A percentile compares a stretch with the other conserved stretches of the same genome.
Evolutionary conservation across 2,888 invertebrate species (phyloP).

Genomic region (Lamellibrachia satsuma): DNA sequence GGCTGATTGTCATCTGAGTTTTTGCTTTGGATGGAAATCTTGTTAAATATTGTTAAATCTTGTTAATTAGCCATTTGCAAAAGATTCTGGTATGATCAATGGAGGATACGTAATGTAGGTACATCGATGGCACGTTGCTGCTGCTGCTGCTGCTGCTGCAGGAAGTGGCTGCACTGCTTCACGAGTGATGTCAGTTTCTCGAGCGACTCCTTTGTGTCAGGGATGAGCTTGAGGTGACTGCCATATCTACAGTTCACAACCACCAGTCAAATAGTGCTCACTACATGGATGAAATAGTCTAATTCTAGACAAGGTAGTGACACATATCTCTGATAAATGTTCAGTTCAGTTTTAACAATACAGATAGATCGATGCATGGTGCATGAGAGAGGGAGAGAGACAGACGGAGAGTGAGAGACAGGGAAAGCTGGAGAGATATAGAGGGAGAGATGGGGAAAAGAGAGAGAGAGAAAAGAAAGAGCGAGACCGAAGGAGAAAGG

Average conservation of each 20-base stretch:
- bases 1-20: too few relatives aligned
- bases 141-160: constrained; percentile 54
- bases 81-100: not conserved
- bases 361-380: too few relatives aligned
- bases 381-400: too few relatives aligned
- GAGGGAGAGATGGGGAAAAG: too few relatives aligned
- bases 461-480: too few relatives aligned
- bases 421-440: too few relatives aligned
- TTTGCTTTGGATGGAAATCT: too few relatives aligned
- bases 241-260: constrained; percentile 34
- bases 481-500: too few relatives aligned
- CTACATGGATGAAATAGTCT: not conserved
- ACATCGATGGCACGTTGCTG: constrained; percentile 43
- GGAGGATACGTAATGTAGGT: constrained; percentile 54
- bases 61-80: not conserved
- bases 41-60: too few relatives aligned
- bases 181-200: constrained; percentile 56
- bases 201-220: constrained; percentile 49
- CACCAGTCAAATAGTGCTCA: not conserved
- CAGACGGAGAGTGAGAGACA: too few relatives aligned
- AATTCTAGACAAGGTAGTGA: not conserved
- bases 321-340: too few relatives aligned
- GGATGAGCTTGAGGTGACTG: constrained; percentile 56
- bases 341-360: too few relatives aligned
- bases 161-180: constrained; percentile 52